phyloP scores from a whole-genome alignment of 2,888 invertebrate species.

The Theretra japonica region DNA sequence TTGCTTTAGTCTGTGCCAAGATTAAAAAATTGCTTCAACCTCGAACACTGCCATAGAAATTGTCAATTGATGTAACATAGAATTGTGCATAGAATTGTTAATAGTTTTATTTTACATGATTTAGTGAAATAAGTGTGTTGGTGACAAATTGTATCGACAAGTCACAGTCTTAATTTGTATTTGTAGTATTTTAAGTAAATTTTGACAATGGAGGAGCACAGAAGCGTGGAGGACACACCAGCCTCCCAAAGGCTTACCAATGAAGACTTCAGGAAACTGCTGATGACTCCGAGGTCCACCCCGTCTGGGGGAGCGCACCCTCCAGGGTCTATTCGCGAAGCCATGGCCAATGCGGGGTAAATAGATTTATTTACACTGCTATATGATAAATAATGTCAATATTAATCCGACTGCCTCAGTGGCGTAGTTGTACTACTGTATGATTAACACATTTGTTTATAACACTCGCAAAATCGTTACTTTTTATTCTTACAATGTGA shows the following conservation, averaged over 20 bases:
- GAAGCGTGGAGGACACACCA: constrained; percentile 85
- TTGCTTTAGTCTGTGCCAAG: too few relatives aligned
- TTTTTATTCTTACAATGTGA: too few relatives aligned
- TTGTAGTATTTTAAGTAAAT: constrained; percentile 29
- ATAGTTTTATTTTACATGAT: neutral
- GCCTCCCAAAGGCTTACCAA: constrained; percentile 94
- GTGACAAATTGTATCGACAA: neutral
- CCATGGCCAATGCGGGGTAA: constrained; percentile 87
- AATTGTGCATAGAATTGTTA: too few relatives aligned
- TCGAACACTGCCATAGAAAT: too few relatives aligned
- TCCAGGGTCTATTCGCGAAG: constrained; percentile 87
- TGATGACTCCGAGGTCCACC: constrained; percentile 96
- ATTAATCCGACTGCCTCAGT: too few relatives aligned
- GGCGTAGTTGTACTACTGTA: too few relatives aligned
- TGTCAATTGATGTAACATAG: too few relatives aligned
- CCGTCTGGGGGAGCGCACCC: constrained; percentile 81
- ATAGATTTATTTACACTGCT: constrained; percentile 9
- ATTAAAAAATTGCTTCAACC: too few relatives aligned
- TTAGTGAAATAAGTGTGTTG: neutral
- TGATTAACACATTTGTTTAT: too few relatives aligned
- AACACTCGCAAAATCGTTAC: too few relatives aligned
- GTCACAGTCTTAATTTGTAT: neutral
- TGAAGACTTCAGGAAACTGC: constrained; percentile 97
- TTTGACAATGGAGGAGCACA: constrained; percentile 79
- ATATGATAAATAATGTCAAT: too few relatives aligned